Conservation (phyloP, 2,888 invertebrate genomes). For the Sarcophaga caerulescens region DNA sequence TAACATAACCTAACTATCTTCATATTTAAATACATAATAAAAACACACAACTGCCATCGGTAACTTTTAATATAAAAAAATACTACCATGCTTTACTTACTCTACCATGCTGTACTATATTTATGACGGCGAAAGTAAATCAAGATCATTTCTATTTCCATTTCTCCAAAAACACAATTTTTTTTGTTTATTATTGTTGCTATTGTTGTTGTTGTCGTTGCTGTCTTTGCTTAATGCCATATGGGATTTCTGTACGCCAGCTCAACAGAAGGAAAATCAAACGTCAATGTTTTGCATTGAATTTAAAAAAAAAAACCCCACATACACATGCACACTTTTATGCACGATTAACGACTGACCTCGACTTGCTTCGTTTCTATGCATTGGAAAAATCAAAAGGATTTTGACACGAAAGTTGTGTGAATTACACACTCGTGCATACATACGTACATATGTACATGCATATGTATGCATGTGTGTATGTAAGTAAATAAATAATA, state of each 20-base stretch:
- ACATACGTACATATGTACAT: background rate
- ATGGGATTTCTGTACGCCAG: slow-evolving; percentile 30
- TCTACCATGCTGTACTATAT: too few relatives aligned
- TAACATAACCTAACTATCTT: too few relatives aligned
- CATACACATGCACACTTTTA: background rate
- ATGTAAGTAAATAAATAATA: background rate
- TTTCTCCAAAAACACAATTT: background rate
- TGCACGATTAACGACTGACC: slow-evolving; percentile 55
- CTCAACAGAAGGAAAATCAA: slow-evolving; percentile 5
- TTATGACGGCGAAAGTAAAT: background rate
- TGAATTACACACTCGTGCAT: slow-evolving; percentile 34
- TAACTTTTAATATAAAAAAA: too few relatives aligned
- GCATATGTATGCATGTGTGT: too few relatives aligned
- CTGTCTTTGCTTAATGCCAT: slow-evolving; percentile 10
- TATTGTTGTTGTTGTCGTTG: slow-evolving; percentile 1
- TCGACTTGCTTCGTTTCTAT: slow-evolving; percentile 56
- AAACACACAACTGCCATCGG: too few relatives aligned
- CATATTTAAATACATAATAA: too few relatives aligned
- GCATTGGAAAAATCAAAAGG: slow-evolving; percentile 53
- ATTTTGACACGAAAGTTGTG: slow-evolving; percentile 65
- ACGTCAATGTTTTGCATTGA: slow-evolving; percentile 51
- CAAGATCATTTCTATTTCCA: background rate
- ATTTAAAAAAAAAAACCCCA: background rate
- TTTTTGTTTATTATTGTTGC: background rate
- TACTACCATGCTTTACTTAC: too few relatives aligned